phyloP scores from a whole-genome alignment of 2,888 invertebrate species.

The Rotaria magnacalcarata region DNA sequence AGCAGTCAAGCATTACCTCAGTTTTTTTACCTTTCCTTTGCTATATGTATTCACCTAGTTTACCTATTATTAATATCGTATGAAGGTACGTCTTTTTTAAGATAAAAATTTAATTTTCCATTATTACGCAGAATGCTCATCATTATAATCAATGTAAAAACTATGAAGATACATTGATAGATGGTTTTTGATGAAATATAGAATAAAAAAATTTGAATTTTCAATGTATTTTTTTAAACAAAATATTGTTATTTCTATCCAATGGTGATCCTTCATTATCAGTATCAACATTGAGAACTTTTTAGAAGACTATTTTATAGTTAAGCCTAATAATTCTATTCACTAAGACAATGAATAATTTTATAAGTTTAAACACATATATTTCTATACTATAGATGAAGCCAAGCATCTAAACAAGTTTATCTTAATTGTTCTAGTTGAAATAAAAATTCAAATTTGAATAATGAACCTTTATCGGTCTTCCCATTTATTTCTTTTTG shows the following conservation, averaged over 20 bases:
- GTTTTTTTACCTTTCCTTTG: not conserved
- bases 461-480: not conserved
- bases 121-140: too few species aligned
- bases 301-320: too few species aligned
- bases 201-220: too few species aligned
- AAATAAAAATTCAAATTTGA: not conserved
- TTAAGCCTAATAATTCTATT: too few species aligned
- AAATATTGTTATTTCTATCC: too few species aligned
- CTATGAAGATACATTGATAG: too few species aligned
- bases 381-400: not conserved
- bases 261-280: too few species aligned
- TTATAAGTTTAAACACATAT: not conserved
- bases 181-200: too few species aligned
- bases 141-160: too few species aligned
- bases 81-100: not conserved
- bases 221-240: too few species aligned
- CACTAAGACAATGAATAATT: not conserved
- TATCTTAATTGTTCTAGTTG: constrained; percentile 5
- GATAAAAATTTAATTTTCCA: not conserved
- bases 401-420: not conserved
- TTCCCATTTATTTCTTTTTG: not conserved
- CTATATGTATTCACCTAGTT: not conserved
- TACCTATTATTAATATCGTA: not conserved
- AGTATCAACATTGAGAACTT: too few species aligned
- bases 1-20: not conserved